Conservation (phyloP, 2,113 vertebrate genomes). For the Eptesicus fuscus region DNA sequence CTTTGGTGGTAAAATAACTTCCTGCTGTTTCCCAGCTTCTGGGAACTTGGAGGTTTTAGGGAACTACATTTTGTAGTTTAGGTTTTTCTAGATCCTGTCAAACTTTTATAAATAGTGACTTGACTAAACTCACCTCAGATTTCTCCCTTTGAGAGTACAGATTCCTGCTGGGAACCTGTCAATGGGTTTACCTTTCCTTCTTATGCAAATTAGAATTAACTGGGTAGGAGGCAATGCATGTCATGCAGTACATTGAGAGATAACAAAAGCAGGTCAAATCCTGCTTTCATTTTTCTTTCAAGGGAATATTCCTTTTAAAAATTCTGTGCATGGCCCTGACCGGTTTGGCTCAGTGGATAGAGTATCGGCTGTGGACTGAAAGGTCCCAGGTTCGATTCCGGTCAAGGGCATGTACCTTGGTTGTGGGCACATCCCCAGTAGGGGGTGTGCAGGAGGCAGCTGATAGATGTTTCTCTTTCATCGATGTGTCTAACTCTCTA, state of each 20-base stretch:
- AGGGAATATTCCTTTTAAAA: neutral
- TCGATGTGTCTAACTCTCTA: no score
- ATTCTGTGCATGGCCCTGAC: neutral
- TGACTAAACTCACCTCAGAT: neutral
- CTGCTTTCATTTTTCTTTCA: constrained; percentile 1
- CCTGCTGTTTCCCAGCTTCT: neutral
- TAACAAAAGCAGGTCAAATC: neutral
- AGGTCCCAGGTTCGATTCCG: no score
- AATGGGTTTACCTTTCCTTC: neutral
- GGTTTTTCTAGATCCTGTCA: neutral
- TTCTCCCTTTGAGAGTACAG: neutral
- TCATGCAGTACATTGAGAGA: neutral
- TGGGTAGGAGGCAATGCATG: neutral
- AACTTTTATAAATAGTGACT: neutral
- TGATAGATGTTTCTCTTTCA: no score
- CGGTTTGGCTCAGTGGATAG: no score
- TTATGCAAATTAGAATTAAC: constrained; percentile 2
- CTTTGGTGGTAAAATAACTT: neutral
- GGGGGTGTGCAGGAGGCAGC: no score
- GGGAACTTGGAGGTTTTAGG: neutral
- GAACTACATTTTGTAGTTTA: neutral
- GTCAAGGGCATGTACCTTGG: no score
- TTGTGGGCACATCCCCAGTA: no score
- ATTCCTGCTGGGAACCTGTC: neutral
- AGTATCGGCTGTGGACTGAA: no score